Evolutionary conservation across 2,797 vertebrate genomes (phyloP), one percentile per base, ranked within the genome.

Genomic region (Macropus fuliginosus): DNA sequence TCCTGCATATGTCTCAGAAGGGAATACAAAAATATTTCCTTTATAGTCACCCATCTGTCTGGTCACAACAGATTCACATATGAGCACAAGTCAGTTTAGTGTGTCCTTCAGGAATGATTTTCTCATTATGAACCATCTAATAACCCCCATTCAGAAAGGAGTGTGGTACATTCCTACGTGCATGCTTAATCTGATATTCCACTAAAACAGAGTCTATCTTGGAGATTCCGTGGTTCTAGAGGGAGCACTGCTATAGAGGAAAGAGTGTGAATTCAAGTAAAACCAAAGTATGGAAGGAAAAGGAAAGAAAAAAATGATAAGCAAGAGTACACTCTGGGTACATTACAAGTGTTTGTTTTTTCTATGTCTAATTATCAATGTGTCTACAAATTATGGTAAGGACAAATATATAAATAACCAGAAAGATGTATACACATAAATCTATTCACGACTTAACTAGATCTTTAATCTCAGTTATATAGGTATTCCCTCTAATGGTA

Each of bases 11-110:
- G 34, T 98, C 98, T 98, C 98, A 92, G 94, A 94, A 98, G 98
- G 98, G 98, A 98, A 98, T 94, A 98, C 93, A 94, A 98, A 97
- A 97, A 98, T 97, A 98, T 95, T 98, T 98, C 97, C 97, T 98
- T 98, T 98, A 98, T 94, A 98, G 97, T 92, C 98, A 98, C 98
- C 98, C 99, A 99, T 99, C 98, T 99, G 98, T 98, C 98, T 98
- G 97, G 96, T 98, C 98, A 98, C 40, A 55, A 97, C 91, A 98
- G 96, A 98, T 98, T 98, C 97, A 97, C 54, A 93, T 50, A 96
- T n/a, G 94, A 98, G 94, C 90, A 95, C 95, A 98, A 98, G 91
- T 94, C 94, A 96, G 93, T 97, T 92, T 93, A 93, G 54, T 54
- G 14, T 91, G 98, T 97, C 98, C 98, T 99, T 99, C 98, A 98